Conservation (phyloP, 2,797 vertebrate genomes). For the Argya squamiceps region DNA sequence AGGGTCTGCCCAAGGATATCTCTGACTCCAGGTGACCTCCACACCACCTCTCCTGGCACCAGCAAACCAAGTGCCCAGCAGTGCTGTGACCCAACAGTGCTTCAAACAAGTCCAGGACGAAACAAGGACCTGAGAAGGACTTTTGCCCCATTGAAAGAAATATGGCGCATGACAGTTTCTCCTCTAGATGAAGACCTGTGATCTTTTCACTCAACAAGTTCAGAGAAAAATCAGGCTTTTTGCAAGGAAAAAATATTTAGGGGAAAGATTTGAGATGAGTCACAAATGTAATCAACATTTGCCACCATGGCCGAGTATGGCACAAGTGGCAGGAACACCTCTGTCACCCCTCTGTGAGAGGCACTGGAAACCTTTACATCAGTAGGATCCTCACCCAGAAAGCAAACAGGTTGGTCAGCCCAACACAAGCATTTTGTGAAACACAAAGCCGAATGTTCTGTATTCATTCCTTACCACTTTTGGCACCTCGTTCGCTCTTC, state of each 20-base stretch:
- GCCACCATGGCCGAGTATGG: background rate
- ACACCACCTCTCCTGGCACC: background rate
- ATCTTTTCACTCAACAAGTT: background rate
- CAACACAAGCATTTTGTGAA: background rate
- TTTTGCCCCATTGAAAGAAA: background rate
- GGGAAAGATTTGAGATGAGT: background rate
- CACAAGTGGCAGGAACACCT: background rate
- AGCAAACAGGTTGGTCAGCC: background rate
- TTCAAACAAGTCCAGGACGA: background rate
- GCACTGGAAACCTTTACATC: background rate
- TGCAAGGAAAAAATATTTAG: background rate
- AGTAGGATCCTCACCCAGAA: background rate
- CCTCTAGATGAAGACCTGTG: background rate
- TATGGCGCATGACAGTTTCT: background rate
- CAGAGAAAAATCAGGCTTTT: accelerated
- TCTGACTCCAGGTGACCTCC: background rate
- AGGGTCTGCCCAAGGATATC: background rate
- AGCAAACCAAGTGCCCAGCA: background rate
- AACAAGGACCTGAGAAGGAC: background rate
- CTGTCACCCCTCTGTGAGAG: accelerated
- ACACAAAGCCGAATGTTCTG: background rate
- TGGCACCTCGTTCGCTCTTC: background rate
- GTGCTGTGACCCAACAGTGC: background rate
- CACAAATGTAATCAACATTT: accelerated
- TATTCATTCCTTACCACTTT: background rate